Base-by-base conservation (phyloP, 2,797 vertebrate genomes). In the Leptoclinus maculatus region DNA sequence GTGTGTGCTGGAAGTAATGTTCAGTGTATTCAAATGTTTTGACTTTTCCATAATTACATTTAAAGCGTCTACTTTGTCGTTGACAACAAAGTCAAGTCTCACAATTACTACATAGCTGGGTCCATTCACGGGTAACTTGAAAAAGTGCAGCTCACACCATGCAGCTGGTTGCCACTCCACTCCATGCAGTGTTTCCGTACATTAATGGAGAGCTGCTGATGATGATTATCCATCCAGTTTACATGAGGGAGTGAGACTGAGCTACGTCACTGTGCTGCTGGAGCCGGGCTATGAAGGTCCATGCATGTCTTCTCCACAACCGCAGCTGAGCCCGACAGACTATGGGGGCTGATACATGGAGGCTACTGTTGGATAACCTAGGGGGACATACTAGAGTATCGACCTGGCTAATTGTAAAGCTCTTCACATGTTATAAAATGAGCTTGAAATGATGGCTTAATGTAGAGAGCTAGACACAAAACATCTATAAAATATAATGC, bases 71-170 rank as follows among this genome's bases (percentile, higher is more conserved):
- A n/a, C 60, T 21, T 77, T 43, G 21, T 14, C 49, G 57, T 38
- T 39, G 54, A 74, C 11, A 56, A 60, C 27, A 53, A 10, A 43
- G 47, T 39, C 16, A 34, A 36, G 11, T 70, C 66, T 41, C 32
- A n/a, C 57, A 10, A 7, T 29, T 11, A 17, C 39, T 39, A 56
- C 19, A 23, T 10, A 58, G 59, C 32, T 32, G 32, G 39, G 34
- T 70, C 43, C 69, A 60, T 59, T 84, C 63, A 64, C 34, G 54
- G 54, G 62, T 12, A 74, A 41, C 70, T 73, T 80, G 12, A 67
- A 64, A 57, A 76, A 82, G 57, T 83, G 72, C 57, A 82, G 62
- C 57, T 91, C 87, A 92, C 82, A 88, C 80, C 92, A 94, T 94
- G 93, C 92, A 86, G 78, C 67, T 43, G 71, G 66, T 79, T 75